phyloP scores from a whole-genome alignment of 2,797 vertebrate species.

The Acanthis flammea region DNA sequence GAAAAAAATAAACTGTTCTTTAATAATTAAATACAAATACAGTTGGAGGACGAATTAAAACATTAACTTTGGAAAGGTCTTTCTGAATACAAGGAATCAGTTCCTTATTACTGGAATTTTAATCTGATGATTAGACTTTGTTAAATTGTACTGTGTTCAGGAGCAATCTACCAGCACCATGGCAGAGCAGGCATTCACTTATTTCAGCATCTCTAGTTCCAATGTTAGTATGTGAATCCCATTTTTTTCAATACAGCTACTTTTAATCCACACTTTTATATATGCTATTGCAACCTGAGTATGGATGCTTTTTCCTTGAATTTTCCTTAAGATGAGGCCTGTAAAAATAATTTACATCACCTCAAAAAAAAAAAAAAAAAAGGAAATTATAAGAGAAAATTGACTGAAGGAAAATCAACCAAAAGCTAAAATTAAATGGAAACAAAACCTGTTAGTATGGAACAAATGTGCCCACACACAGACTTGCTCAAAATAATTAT shows the following conservation, averaged over 20 bases:
- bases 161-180: background rate
- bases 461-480: constrained; percentile 17
- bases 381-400: background rate
- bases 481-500: background rate
- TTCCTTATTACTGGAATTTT: background rate
- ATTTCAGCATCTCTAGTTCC: background rate
- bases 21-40: background rate
- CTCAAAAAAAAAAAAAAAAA: background rate
- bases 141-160: background rate
- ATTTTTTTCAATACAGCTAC: background rate
- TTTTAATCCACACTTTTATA: background rate
- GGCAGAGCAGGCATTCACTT: background rate
- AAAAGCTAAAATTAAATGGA: constrained; percentile 19
- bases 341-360: background rate
- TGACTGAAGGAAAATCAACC: background rate
- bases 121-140: background rate
- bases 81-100: background rate
- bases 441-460: constrained; percentile 8
- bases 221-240: background rate
- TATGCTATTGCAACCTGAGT: background rate
- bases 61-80: background rate
- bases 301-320: background rate
- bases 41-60: background rate
- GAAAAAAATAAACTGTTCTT: background rate
- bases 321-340: background rate